phyloP scores from a whole-genome alignment of 2,888 invertebrate genomes.

The Acrocera orbiculus region DNA sequence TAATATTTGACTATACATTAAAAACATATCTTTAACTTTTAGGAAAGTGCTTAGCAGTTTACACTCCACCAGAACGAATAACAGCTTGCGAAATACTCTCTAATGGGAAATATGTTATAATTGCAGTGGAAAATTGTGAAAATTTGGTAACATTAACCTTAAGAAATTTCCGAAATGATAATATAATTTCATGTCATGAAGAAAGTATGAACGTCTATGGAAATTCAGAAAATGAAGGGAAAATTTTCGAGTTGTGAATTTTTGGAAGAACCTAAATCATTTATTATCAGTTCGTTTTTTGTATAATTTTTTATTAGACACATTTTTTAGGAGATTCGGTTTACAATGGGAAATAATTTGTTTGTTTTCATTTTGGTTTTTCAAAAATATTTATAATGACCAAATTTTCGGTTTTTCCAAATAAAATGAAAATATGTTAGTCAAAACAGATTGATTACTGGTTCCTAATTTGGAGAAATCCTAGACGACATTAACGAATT shows the following conservation, averaged over 20 bases:
- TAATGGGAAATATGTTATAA: constrained; percentile 50
- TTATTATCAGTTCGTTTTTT: too few relatives aligned
- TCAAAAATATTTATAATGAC: too few relatives aligned
- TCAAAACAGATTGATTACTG: too few relatives aligned
- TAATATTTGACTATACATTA: background rate
- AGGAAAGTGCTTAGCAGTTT: constrained; percentile 64
- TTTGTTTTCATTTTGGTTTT: too few relatives aligned
- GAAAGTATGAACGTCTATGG: constrained; percentile 31
- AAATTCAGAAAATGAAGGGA: constrained; percentile 38
- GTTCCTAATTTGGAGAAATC: too few relatives aligned
- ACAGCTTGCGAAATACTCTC: constrained; percentile 60
- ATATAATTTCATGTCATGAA: constrained; percentile 15
- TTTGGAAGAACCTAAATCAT: constrained; percentile 12
- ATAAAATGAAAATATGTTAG: too few relatives aligned
- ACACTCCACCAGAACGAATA: constrained; percentile 55
- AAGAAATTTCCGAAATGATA: constrained; percentile 19
- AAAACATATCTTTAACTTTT: constrained; percentile 15
- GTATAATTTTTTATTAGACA: too few relatives aligned
- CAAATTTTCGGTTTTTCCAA: too few relatives aligned
- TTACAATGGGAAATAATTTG: too few relatives aligned
- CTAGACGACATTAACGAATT: too few relatives aligned
- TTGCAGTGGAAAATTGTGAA: constrained; percentile 48
- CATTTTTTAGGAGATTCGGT: too few relatives aligned
- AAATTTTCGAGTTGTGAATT: constrained; percentile 42
- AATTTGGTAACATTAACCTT: constrained; percentile 48